Percentiles rank a stretch among this genome's conserved stretches.
These are phyloP conservation scores for Grammomys surdaster DNA, from an alignment of 2,113 vertebrate species.

Conservation along the genomic window DNA sequence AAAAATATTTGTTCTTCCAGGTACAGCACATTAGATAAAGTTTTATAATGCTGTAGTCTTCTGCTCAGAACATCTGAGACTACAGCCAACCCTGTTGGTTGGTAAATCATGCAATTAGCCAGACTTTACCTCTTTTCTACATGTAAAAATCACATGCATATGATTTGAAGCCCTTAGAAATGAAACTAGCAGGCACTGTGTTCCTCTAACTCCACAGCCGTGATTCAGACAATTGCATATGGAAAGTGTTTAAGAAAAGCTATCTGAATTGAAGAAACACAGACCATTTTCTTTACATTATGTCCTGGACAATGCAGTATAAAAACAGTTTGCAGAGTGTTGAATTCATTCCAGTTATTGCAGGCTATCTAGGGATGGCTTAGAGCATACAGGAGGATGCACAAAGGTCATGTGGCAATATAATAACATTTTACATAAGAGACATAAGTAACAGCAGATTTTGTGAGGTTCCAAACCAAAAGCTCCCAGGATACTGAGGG, in stretches of 20 bases:
- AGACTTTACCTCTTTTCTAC: conserved; percentile 33
- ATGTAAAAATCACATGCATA: background rate
- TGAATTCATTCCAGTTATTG: background rate
- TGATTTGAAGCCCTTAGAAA: background rate
- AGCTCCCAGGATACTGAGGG: no score
- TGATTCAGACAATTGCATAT: background rate
- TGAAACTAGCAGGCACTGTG: background rate
- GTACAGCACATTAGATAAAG: conserved; percentile 7
- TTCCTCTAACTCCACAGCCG: background rate
- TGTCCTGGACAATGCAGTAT: background rate
- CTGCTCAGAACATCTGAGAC: conserved; percentile 1
- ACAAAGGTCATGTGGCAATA: background rate
- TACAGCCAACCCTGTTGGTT: conserved; percentile 3
- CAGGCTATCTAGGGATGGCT: background rate
- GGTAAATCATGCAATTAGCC: conserved; percentile 32
- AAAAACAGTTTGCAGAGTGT: background rate
- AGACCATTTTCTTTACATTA: background rate
- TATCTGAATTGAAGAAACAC: background rate
- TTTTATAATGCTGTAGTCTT: conserved; percentile 38
- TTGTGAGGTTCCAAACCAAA: background rate
- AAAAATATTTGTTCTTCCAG: background rate
- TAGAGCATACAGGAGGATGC: background rate
- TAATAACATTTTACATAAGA: background rate
- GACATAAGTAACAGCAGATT: background rate
- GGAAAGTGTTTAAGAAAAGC: background rate